Evolutionary conservation across 2,888 invertebrate species (phyloP).

Genomic region (Panzeria rudis): DNA sequence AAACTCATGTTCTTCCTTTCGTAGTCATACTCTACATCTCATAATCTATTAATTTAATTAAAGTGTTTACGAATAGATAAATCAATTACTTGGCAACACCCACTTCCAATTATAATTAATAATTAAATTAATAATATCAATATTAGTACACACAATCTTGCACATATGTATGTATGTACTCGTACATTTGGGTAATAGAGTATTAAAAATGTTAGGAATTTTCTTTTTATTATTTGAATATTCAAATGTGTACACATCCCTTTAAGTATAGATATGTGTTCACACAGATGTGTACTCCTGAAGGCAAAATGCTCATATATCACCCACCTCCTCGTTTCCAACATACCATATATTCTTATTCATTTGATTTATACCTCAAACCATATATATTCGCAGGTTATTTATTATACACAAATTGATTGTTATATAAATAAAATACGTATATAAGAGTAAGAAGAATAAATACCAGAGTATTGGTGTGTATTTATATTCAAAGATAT

Average conservation of each 20-base stretch:
- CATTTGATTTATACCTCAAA: constrained; percentile 38
- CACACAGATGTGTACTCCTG: neutral
- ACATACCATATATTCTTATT: neutral
- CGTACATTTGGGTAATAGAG: neutral
- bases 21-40: too few relatives aligned
- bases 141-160: neutral
- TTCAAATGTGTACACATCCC: neutral
- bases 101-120: neutral
- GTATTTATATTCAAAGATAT: neutral
- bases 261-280: neutral
- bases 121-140: constrained; percentile 32
- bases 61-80: neutral
- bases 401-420: constrained; percentile 62
- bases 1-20: neutral
- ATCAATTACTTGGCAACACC: constrained; percentile 9
- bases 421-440: constrained; percentile 27
- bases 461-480: neutral
- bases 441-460: neutral
- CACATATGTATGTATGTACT: too few relatives aligned
- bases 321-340: neutral
- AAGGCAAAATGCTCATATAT: neutral
- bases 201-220: neutral
- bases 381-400: constrained; percentile 47
- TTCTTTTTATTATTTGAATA: constrained; percentile 2
- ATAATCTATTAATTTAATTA: constrained; percentile 1